Base-by-base conservation (phyloP, 2,113 vertebrate genomes). In the Hiodon alosoides region DNA sequence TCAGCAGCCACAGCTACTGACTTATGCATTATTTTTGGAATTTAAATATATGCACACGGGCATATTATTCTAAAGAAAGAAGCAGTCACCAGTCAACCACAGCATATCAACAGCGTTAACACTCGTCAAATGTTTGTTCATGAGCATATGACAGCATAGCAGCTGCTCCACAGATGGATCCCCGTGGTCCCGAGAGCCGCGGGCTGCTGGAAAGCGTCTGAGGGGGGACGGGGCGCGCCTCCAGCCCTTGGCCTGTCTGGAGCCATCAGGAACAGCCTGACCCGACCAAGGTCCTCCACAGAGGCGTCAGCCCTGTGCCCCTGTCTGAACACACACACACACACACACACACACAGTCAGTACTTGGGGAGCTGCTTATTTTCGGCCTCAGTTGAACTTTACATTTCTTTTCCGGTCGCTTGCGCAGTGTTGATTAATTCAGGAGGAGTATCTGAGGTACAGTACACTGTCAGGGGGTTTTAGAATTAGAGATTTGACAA, bases 121-220 rank as follows among this genome's bases (percentile, higher is more conserved):
- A 31, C 31, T 31, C 31, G 31, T 79, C 83, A 86, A 88, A 86
- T 86, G 86, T 89, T 84, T 81, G 79, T 87, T 86, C 86, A 85
- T 70, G 72, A 75, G 76, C 70, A 83, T 82, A 85, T 88, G 85
- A 89, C 74, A 60, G 70, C 61, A 17, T 81, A 75, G 71, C 52
- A 77, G 74, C 76, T 72, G 80, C 78, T 82, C 74, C 76, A 31
- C 4, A 78, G 60, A 69, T 82, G 80, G 85, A 84, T 31, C 31
- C 83, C 77, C 71, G 78, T 80, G 57, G 61, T 84, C 80, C 74
- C 84, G 72, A 77, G 85, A 78, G 79, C 84, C 78, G 76, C 59
- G 79, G 79, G 75, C 73, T 53, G 65, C 31, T 52, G 6, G 31
- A 11, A 50, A 13, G 59, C 71, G 51, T 67, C 66, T 54, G 46